A percentile compares a stretch with the other conserved stretches of the same genome.
Evolutionary conservation across 1,140 invertebrate species (phyloP).

Genomic region (Nasonia vitripennis): DNA sequence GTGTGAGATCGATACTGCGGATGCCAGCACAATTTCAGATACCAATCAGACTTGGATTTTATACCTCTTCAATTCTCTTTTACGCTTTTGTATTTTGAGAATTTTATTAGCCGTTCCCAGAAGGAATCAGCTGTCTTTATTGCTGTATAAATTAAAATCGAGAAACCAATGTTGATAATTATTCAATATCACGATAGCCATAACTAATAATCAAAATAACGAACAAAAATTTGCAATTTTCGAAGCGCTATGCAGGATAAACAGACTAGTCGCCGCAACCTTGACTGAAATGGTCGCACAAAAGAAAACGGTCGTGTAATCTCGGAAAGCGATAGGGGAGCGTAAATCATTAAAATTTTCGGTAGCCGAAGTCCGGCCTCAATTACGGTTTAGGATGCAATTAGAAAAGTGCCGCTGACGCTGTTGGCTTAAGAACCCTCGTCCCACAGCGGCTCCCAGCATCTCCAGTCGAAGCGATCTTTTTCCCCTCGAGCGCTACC

Average conservation of each 20-base stretch:
- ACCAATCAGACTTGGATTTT: conserved; percentile 48
- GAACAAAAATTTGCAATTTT: background rate
- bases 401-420: background rate
- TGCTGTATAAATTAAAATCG: background rate
- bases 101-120: conserved; percentile 47
- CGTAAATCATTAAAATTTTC: conserved; percentile 17
- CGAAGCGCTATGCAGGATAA: background rate
- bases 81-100: conserved; percentile 37
- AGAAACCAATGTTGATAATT: background rate
- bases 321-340: background rate
- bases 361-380: background rate
- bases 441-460: background rate
- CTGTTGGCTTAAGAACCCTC: background rate
- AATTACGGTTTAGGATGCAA: background rate
- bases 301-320: background rate
- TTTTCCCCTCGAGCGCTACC: background rate
- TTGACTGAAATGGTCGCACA: background rate
- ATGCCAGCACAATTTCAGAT: conserved; percentile 51
- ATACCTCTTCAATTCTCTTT: conserved; percentile 29
- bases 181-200: background rate
- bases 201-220: background rate
- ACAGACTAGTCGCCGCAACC: background rate
- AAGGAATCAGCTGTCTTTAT: conserved; percentile 29
- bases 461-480: background rate
- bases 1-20: conserved; percentile 48